Conservation (phyloP, 2,797 vertebrate genomes). For the Stomatorhinus walkeri region DNA sequence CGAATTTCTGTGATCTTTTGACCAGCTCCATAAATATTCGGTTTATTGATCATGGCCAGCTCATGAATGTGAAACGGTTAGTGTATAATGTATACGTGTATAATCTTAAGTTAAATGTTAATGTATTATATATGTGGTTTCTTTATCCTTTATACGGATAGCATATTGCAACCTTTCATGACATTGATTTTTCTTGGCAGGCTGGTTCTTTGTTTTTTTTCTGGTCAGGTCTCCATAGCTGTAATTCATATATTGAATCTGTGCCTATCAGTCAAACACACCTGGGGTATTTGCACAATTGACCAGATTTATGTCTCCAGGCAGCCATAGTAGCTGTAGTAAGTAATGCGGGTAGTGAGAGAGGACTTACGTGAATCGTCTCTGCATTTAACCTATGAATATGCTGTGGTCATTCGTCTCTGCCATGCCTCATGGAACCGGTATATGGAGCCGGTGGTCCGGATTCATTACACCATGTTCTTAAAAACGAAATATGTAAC, state of each 20-base stretch:
- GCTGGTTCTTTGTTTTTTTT: not conserved
- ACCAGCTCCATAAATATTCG: not conserved
- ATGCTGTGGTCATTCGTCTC: not conserved
- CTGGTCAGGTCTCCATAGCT: not conserved
- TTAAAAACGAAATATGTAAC: not conserved
- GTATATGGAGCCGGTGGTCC: not conserved
- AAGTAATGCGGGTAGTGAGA: not conserved
- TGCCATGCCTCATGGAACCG: not conserved
- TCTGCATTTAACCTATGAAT: constrained; percentile 2
- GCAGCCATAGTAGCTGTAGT: not conserved
- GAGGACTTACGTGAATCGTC: not conserved
- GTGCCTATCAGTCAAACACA: not conserved
- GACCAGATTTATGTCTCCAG: not conserved
- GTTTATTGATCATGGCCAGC: not conserved
- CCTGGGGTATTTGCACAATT: not conserved
- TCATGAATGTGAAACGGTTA: not conserved
- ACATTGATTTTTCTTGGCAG: not conserved
- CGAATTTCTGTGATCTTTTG: not conserved
- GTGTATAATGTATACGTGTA: not conserved
- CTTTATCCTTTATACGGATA: not conserved
- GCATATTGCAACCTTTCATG: not conserved
- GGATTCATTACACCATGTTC: not conserved
- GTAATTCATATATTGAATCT: constrained; percentile 10
- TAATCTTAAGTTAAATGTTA: not conserved
- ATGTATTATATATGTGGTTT: not conserved